Evolutionary conservation across 2,888 invertebrate species (phyloP), one percentile per base, ranked within the genome.

Genomic region (Phalera bucephala): DNA sequence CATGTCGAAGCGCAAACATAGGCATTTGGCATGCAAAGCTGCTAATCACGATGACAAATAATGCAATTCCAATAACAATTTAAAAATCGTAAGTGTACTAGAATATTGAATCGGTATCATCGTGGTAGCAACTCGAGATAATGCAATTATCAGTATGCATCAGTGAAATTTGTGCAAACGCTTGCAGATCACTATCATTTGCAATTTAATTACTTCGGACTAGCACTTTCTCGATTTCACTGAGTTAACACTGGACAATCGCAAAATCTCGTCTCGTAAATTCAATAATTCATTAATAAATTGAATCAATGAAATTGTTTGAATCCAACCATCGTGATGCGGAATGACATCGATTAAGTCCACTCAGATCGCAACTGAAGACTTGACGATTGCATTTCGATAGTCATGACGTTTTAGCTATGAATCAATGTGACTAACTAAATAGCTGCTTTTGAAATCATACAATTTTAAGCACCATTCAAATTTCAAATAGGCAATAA

Each of bases 141-240:
- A 14, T 40, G 41, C 40, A 43, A 23, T 50, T 43, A 60, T 54
- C 52, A 52, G 51, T 37, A 47, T 52, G 47, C 52, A 48, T 62
- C 48, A 65, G 60, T 46, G 54, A 63, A 63, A 59, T 58, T 56
- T 49, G 50, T 41, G 30, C 35, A 51, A 39, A 40, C 42, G 36
- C 31, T 48, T 38, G 48, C 25, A 53, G 52, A 65, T 60, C 57
- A 51, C 44, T 47, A 48, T 46, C 41, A 52, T 64, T 61, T 57
- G 45, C 52, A 59, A 65, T 55, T 60, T 47, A 57, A 58, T 52
- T 43, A 50, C 31, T 38, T 35, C 14, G 11, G 32, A 39, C 36
- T 31, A 35, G 40, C 40, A 60, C 62, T 68, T 68, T 66, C 65
- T 57, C 51, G 40, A 60, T 62, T 64, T 69, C 61, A 56, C 65